Evolutionary conservation across 1,140 invertebrate species (phyloP), one percentile per base, ranked within the genome.

Genomic region (Chironomus tepperi): DNA sequence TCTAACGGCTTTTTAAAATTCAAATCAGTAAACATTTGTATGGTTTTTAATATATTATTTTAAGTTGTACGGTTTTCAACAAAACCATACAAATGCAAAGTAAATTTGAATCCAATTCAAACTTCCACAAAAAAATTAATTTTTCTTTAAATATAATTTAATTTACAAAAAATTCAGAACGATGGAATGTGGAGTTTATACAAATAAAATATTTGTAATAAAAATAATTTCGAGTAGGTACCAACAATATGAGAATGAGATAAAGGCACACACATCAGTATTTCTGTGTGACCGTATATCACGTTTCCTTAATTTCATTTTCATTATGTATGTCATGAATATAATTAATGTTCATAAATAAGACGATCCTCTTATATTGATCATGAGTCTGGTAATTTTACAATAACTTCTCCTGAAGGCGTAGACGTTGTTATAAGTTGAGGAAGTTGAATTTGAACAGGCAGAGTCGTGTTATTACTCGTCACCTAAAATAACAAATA

Each of bases 381-480:
- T 70, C 65, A 70, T 70, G 65, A 70, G 18, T 70, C 18, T 19
- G 65, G 65, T 21, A 70, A 19, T 21, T 70, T 70, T 8, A 70
- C 65, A 8, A 70, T 21, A 19, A 70, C 65, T 19, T 70, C 65
- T 70, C 65, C 65, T 2, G 9, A 18, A 19, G n/a, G 3, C 9
- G 16, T 18, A 9, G 65, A 19, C n/a, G 18, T 57, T 57, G 47
- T 57, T 57, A 57, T 57, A 7, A 70, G 18, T 70, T 70, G n/a
- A 18, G 65, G 65, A 19, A 70, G n/a, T 18, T 70, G 65, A 8
- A 70, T 70, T 70, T 70, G 65, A 18, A 70, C 18, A 9, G 65
- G 65, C 16, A 70, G 9, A 18, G 16, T 70, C 18, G 19, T 70
- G 18, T 70, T 70, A 21, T 70, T 70, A 19, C 65, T 70, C 18